Base-by-base conservation (phyloP, 2,113 vertebrate genomes). In the Pygoscelis antarcticus region DNA sequence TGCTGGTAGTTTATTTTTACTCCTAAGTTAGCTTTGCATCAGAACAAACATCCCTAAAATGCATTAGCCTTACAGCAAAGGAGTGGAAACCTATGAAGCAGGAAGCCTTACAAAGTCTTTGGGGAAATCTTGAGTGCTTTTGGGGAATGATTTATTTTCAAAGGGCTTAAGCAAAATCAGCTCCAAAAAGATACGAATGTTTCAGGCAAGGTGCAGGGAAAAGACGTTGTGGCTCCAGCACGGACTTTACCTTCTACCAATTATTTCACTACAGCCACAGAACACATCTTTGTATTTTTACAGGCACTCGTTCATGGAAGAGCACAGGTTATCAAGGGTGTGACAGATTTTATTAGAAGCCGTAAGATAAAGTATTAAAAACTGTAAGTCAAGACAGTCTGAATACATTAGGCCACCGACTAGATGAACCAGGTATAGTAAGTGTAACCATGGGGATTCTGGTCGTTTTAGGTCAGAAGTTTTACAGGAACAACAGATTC, bases 111-210 rank as follows among this genome's bases (percentile, higher is more conserved):
- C 44, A 52, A 87, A 79, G 96, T 96, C 98, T 97, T 96, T 25
- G 18, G 98, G 97, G 97, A 98, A 98, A 98, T 97, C 83, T 92
- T 98, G 97, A 98, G 97, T 98, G 98, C 97, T 98, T 97, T 96
- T 76, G 97, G 97, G 96, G 96, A 93, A 97, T 98, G 91, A 98
- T 98, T 98, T 98, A 96, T 97, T 98, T 98, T 98, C 96, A 96
- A 96, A 97, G 66, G 71, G 55, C 94, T 98, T 95, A 92, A 97
- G 96, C 66, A 92, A 97, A 98, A 98, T 97, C 90, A 96, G 80
- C 92, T 97, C 80, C 80, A 93, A 97, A 96, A 96, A 97, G 94
- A 97, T 93, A 95, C n/a, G 46, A 98, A 95, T 65, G 76, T 98
- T 92, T 96, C 77, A 96, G 68, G 84, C 84, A 90, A 92, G 92